A percentile compares a stretch with the other conserved stretches of the same genome.
phyloP scores from a whole-genome alignment of 2,888 invertebrate genomes.

The Nemurella pictetii region DNA sequence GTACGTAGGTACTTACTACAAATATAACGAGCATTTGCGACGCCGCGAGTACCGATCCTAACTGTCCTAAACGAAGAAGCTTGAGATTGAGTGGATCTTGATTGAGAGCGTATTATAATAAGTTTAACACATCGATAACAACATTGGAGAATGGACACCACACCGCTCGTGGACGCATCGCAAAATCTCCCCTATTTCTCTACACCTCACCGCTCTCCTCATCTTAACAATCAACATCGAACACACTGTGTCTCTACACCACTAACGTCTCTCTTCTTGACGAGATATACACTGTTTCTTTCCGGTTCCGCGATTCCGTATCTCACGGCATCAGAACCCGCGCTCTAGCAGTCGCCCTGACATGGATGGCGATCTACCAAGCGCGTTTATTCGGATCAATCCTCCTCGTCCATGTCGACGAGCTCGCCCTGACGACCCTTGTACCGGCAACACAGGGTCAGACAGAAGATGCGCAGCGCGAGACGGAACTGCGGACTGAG shows the following conservation, averaged over 20 bases:
- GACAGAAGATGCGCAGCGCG: constrained; percentile 83
- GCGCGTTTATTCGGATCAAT: constrained; percentile 28
- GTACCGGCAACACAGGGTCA: constrained; percentile 86
- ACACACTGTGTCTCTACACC: background rate
- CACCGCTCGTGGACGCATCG: background rate
- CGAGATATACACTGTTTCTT: background rate
- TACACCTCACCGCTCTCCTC: background rate
- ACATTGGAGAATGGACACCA: background rate
- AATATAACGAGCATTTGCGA: background rate
- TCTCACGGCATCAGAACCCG: background rate
- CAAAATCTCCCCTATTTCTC: background rate
- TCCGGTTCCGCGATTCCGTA: background rate
- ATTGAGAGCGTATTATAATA: background rate
- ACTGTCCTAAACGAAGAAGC: background rate
- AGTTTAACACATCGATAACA: background rate
- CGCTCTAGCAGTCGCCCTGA: background rate
- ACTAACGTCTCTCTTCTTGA: background rate
- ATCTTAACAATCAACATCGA: background rate
- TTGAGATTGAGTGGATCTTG: background rate
- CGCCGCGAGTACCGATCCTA: background rate
- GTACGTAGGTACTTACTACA: background rate
- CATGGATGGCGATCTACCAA: background rate
- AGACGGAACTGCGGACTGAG: constrained; percentile 92
- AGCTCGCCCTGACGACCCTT: constrained; percentile 84
- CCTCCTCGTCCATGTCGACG: constrained; percentile 80